Conservation (phyloP, 2,797 vertebrate species). For the Menidia menidia region DNA sequence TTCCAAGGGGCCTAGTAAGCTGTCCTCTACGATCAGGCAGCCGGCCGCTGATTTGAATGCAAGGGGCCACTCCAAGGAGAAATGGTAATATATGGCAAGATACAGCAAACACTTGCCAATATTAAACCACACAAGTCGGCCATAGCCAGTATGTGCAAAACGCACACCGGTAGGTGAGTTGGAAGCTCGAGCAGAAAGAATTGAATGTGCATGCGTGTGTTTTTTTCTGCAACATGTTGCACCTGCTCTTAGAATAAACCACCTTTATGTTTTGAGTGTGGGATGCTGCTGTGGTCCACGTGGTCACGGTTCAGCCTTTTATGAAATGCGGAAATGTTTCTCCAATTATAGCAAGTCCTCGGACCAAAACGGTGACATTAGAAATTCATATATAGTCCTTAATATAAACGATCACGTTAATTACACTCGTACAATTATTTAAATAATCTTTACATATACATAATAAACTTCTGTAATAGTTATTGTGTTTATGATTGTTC, state of each 20-base stretch:
- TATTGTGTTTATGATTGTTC: not conserved
- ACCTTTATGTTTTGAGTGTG: constrained; percentile 14
- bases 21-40: constrained; percentile 89
- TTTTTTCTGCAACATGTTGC: constrained; percentile 28
- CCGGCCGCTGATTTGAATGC: constrained; percentile 90
- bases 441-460: not conserved
- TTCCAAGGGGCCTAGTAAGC: constrained; percentile 88
- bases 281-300: constrained; percentile 38
- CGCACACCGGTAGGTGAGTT: constrained; percentile 11
- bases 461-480: not conserved
- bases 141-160: constrained; percentile 31
- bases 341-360: no score
- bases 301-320: constrained; percentile 51
- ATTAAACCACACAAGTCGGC: constrained; percentile 38
- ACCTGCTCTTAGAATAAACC: constrained; percentile 40
- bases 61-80: constrained; percentile 85
- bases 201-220: constrained; percentile 28
- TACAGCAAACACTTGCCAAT: constrained; percentile 61
- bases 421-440: constrained; percentile 3
- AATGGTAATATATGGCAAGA: constrained; percentile 85
- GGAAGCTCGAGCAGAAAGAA: constrained; percentile 28
- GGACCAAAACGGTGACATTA: no score
- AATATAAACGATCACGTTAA: not conserved
- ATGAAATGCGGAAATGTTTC: constrained; percentile 19
- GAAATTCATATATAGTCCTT: not conserved